Evolutionary conservation across 1,140 invertebrate genomes (phyloP), one percentile per base, ranked within the genome.

Genomic region (Nebria ingens): DNA sequence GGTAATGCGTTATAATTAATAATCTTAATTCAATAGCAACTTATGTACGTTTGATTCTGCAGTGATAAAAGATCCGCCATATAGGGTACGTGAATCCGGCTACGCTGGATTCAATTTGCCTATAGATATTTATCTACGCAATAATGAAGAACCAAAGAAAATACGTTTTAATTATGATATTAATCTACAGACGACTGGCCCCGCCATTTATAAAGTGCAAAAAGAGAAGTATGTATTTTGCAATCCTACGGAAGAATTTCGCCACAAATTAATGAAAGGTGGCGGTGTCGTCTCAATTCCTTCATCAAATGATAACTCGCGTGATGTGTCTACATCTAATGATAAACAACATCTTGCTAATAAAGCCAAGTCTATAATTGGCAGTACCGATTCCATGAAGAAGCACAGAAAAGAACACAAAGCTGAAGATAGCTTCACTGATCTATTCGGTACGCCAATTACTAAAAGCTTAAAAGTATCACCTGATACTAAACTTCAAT

Each of bases 51-150:
- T 49, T 51, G 12, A 51, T 80, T 81, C n/a, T n/a, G 57, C 71
- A 90, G 87, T 88, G 60, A 70, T 91, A 1, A 94, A 92, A 66
- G 87, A 93, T 54, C 91, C 93, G 34, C 93, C 95, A n/a, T 98
- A 91, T 75, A 72, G 78, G 50, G 81, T 97, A 15, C 85, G 86
- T 62, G 93, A 97, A 69, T 89, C 89, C 4, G 95, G 95, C 1
- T 97, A 97, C 80, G 94, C 92, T 55, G 91, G 93, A 15, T 98
- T 98, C 68, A 77, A 80, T 38, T 75, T 97, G 50, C 87, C 87
- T 1, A 93, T 98, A 64, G 89, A 95, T 62, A 85, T 98, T 53
- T 86, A 91, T 68, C 84, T 97, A 61, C 89, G 86, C 59, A 95
- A 89, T 68, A 90, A 91, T 68, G 88, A 93, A 70, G 89, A 94